phyloP scores from a whole-genome alignment of 37 sponge, comb jelly and placozoan genomes.

The Theonella swinhoei region DNA sequence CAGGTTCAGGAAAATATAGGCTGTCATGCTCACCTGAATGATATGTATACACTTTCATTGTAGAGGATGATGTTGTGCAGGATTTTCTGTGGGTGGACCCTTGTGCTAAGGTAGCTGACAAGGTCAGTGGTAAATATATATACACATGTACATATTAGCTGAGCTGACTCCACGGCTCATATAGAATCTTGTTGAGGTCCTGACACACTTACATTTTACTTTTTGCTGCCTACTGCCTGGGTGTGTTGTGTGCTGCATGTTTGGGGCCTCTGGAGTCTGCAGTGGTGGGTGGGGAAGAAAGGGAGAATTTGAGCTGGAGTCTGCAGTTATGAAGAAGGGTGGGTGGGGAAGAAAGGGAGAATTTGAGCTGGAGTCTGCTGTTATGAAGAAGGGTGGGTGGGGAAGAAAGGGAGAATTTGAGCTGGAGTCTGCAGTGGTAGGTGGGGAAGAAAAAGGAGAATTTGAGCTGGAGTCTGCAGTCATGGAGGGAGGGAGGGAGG shows the following conservation, averaged over 20 bases:
- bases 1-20: neutral
- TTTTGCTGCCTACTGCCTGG: too few relatives aligned
- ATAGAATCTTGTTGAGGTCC: too few relatives aligned
- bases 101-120: slow-evolving; percentile 79
- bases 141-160: neutral
- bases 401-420: neutral
- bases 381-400: neutral
- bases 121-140: slow-evolving; percentile 33
- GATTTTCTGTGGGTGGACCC: slow-evolving; percentile 86
- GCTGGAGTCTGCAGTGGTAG: neutral
- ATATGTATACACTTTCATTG: neutral
- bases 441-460: neutral
- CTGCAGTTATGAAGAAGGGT: too few relatives aligned
- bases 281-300: neutral
- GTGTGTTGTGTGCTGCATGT: too few relatives aligned
- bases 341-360: neutral
- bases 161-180: too few relatives aligned
- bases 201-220: too few relatives aligned
- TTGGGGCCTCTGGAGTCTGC: too few relatives aligned
- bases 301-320: neutral
- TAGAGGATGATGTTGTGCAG: slow-evolving; percentile 75
- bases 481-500: neutral
- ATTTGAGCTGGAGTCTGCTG: too few relatives aligned
- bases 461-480: neutral
- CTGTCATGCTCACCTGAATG: neutral